Conservation (phyloP, 2,888 invertebrate genomes). For the Epistrophe eligans region DNA sequence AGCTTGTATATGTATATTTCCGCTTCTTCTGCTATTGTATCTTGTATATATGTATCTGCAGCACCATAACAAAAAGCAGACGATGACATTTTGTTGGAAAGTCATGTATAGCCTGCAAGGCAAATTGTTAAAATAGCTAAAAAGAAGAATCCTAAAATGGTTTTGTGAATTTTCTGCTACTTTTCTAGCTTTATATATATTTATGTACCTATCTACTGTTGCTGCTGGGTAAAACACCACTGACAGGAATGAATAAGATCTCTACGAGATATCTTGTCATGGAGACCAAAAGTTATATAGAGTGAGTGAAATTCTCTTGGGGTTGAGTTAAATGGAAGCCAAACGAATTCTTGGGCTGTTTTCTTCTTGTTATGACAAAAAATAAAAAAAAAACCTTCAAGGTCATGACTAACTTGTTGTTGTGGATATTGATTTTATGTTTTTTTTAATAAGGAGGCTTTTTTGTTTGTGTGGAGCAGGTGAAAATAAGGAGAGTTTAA, state of each 20-base stretch:
- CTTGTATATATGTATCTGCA: background rate
- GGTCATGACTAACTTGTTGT: constrained; percentile 11
- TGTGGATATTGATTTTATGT: constrained; percentile 5
- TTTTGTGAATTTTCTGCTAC: constrained; percentile 20
- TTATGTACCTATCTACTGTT: background rate
- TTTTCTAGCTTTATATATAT: background rate
- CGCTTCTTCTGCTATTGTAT: constrained; percentile 4
- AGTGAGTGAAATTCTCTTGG: background rate
- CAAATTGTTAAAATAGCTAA: constrained; percentile 53
- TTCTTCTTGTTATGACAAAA: background rate
- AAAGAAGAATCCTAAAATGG: constrained; percentile 29
- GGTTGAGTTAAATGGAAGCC: constrained; percentile 9
- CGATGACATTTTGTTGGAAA: constrained; percentile 35
- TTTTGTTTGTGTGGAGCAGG: background rate
- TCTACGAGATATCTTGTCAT: constrained; percentile 10
- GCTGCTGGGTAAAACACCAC: constrained; percentile 6
- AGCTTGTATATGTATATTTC: background rate
- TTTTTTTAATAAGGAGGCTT: background rate
- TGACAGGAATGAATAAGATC: constrained; percentile 11
- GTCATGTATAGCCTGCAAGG: constrained; percentile 32
- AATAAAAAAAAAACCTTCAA: background rate
- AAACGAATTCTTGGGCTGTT: constrained; percentile 23
- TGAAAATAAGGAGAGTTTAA: background rate
- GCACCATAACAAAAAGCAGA: constrained; percentile 5
- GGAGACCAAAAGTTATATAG: background rate